Conservation (phyloP, 92 coral and sea anemone genomes). For the Palythoa caribaeorum region DNA sequence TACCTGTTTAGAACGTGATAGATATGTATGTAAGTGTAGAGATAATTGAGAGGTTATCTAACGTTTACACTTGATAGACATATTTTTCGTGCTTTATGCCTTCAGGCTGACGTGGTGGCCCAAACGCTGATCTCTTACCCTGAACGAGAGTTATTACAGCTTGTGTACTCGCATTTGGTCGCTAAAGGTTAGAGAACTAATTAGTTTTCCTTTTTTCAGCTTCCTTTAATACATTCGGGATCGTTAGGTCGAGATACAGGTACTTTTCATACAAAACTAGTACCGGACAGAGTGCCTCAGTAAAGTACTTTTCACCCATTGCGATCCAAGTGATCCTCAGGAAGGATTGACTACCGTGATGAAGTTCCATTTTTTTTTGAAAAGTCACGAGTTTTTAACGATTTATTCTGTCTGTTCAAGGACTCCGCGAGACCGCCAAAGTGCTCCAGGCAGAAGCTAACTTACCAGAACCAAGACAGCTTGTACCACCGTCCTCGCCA, state of each 20-base stretch:
- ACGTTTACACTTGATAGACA: no score
- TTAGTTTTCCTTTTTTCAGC: background rate
- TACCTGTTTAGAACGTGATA: no score
- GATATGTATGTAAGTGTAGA: no score
- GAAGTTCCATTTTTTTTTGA: background rate
- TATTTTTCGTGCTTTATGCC: no score
- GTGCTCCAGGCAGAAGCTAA: conserved; percentile 76
- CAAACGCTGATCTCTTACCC: conserved; percentile 95
- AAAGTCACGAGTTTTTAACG: background rate
- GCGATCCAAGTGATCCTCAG: no score
- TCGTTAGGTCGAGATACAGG: no score
- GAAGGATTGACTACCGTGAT: no score
- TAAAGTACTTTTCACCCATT: no score
- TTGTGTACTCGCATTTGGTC: conserved; percentile 74
- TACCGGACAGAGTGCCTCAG: no score
- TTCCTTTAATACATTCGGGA: no score
- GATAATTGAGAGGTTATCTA: no score
- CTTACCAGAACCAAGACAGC: conserved; percentile 73
- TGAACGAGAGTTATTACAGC: conserved; percentile 84
- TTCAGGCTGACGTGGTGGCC: conserved; percentile 95
- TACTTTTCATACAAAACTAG: no score
- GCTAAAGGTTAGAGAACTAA: conserved; percentile 64
- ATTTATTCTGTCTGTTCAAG: conserved; percentile 39
- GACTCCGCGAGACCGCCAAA: conserved; percentile 83
- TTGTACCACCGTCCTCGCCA: conserved; percentile 24